Evolutionary conservation across 2,113 vertebrate genomes (phyloP), one percentile per base, ranked within the genome.

Genomic region (Saccopteryx leptura): DNA sequence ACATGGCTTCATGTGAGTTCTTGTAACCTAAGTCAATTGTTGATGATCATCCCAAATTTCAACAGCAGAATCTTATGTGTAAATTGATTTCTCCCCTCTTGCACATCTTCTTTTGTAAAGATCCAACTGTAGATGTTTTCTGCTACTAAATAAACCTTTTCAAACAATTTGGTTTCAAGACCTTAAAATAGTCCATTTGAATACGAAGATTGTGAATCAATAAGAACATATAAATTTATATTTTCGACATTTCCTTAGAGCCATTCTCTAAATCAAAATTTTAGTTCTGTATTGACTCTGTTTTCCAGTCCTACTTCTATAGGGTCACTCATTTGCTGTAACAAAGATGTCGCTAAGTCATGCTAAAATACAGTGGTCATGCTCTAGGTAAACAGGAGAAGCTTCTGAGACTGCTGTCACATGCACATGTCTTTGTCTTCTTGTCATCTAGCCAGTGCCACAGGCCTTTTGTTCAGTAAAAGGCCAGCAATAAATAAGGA

Each of bases 91-190:
- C n/a, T 76, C 74, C 72, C 33, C 28, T 95, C 89, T 76, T 90
- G 48, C 88, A 61, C 48, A 54, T 48, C 48, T 28, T 91, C 50
- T 90, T 97, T 97, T 94, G 91, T 97, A 88, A 96, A 93, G 61
- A 71, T 92, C 72, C 76, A 12, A 26, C 82, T 95, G 86, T 91
- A 85, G 85, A 90, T 85, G 81, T 85, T 96, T 95, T 93, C 78
- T 96, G 85, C 78, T 96, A 82, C 82, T 52, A 87, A 96, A 96
- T 96, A 90, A 97, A 96, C 95, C 69, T 88, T 95, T 92, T 97
- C 76, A 94, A 96, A 90, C 90, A 93, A 19, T 93, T 85, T 88
- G 83, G 72, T 81, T 96, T 95, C 54, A 88, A 94, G 93, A 82
- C 66, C 68, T 90, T 82, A 83, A 83, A 75, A 9, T 79, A 86